Base-by-base conservation (phyloP, 37 sponge, comb jelly and placozoan genomes). In the Geodia barretti region DNA sequence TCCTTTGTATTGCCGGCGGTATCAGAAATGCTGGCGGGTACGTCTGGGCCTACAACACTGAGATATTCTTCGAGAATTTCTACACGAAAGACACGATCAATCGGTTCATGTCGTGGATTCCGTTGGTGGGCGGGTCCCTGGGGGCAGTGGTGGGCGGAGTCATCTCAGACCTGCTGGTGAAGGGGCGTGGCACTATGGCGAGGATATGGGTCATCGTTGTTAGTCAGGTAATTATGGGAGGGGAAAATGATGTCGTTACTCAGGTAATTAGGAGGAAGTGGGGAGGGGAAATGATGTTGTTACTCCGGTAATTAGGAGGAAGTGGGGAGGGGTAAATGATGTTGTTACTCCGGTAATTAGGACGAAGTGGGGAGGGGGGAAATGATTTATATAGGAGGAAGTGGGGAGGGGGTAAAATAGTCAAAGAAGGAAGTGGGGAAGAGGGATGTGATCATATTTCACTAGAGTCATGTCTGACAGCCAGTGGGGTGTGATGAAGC, bases 41-140 rank as follows among this genome's bases (percentile, higher is more conserved):
- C 68, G 95, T 94, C 35, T 94, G 91, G 91, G 95, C 88, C 0
- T 90, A 90, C 71, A 90, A 94, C 70, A 90, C 95, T 1, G 78
- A 94, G 68, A 62, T 78, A n/a, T 94, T 91, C 79, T 94, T 91
- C 70, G 17, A 83, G 26, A 62, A 73, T 4, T 72, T 36, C 60
- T 60, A 14, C 41, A 26, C 24, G 3, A 64, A 14, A 47, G 7
- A 7, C 54, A 47, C 54, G 14, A 91, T 91, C 37, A 79, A 75
- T 38, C 60, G 25, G 28, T 91, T 61, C 25, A 87, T 87, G 92
- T 87, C 88, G 0, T 87, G 91, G 88, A 89, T 94, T 24, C 95
- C 95, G 7, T 67, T 94, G 42, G 84, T 94, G 23, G 88, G 83
- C 1, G 95, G 95, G 7, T 89, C 91, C 23, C 31, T 94, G 31